These are phyloP conservation scores for Cataglyphis hispanica DNA, from an alignment of 1,140 invertebrate species.

Conservation along the genomic window DNA sequence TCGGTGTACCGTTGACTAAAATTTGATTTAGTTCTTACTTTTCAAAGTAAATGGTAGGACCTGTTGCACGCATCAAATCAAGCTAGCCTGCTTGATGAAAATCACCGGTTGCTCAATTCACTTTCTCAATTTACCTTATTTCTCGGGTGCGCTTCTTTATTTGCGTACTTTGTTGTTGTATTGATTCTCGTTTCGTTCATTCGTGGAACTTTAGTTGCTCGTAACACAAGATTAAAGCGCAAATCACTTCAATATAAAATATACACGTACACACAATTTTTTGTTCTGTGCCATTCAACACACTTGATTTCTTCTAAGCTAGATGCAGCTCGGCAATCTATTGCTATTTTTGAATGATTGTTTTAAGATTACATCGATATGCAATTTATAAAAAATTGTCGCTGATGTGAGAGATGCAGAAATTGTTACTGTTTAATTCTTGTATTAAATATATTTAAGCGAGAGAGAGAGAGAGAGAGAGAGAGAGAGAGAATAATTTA, in stretches of 20 bases:
- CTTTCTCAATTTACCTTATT: conserved; percentile 60
- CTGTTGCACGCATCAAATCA: conserved; percentile 63
- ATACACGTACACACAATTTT: background rate
- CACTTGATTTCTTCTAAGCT: conserved; percentile 42
- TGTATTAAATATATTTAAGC: background rate
- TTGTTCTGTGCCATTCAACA: conserved; percentile 48
- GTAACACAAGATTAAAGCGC: conserved; percentile 55
- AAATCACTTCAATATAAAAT: conserved; percentile 40
- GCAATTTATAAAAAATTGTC: conserved; percentile 14
- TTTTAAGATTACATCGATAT: background rate
- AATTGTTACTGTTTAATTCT: background rate
- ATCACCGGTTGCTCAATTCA: conserved; percentile 61
- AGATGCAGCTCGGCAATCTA: conserved; percentile 18
- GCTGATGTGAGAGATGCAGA: background rate
- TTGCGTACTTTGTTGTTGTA: conserved; percentile 60
- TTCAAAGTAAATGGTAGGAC: conserved; percentile 55
- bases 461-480: too few species aligned
- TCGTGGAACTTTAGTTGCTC: conserved; percentile 56
- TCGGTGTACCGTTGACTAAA: conserved; percentile 21
- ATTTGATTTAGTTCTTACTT: conserved; percentile 62
- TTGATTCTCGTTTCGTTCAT: conserved; percentile 43
- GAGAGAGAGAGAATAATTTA: too few species aligned
- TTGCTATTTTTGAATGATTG: conserved; percentile 48
- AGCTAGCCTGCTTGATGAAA: conserved; percentile 54
- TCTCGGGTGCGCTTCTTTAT: conserved; percentile 61